A percentile compares a stretch with the other conserved stretches of the same genome.
Conservation (phyloP, 2,113 vertebrate species). For the Gymnarchus niloticus region DNA sequence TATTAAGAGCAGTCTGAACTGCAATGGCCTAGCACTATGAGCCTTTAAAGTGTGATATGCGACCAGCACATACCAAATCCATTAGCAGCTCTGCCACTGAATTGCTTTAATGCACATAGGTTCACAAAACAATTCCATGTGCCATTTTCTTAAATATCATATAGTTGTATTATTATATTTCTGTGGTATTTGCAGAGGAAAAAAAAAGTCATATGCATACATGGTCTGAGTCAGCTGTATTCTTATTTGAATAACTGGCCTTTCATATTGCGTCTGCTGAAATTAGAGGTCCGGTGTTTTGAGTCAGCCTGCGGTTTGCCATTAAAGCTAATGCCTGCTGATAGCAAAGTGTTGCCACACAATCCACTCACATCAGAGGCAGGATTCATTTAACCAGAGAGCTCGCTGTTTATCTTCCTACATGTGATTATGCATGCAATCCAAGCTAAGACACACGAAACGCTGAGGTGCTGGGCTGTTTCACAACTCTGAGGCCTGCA, state of each 20-base stretch:
- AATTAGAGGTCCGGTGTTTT: constrained; percentile 38
- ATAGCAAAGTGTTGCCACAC: background rate
- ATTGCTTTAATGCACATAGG: background rate
- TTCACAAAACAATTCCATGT: background rate
- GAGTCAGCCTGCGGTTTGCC: constrained; percentile 40
- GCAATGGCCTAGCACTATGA: too few species aligned
- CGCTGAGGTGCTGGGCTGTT: background rate
- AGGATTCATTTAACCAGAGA: background rate
- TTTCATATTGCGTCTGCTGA: constrained; percentile 47
- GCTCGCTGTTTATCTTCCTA: background rate
- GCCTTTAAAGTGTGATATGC: background rate
- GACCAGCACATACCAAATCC: background rate
- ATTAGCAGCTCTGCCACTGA: background rate
- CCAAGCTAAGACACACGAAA: background rate
- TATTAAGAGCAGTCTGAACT: background rate
- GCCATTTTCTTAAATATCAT: background rate
- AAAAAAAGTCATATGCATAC: constrained; percentile 24
- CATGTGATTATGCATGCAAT: background rate
- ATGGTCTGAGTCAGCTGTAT: constrained; percentile 42
- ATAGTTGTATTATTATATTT: background rate
- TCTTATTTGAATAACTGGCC: constrained; percentile 42
- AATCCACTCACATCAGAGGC: background rate
- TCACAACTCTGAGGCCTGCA: background rate
- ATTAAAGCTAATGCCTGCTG: background rate
- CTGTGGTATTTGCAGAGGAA: background rate